Evolutionary conservation across 2,113 vertebrate species (phyloP).

Genomic region (Barbus barbus): DNA sequence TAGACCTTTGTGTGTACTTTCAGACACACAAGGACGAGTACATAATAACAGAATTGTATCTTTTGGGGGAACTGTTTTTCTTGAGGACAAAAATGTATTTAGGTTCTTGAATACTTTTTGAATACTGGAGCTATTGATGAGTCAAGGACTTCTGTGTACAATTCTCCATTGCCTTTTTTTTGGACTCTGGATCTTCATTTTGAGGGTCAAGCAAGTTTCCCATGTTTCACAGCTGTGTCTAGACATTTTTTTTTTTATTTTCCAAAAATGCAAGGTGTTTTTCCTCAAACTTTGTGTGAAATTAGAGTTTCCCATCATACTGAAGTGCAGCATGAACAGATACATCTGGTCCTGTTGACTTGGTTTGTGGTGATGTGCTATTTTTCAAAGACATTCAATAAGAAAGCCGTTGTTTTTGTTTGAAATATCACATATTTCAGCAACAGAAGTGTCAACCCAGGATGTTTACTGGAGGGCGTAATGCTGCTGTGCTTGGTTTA

Average conservation of each 20-base stretch:
- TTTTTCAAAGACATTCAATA: neutral
- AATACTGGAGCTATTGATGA: too few relatives aligned
- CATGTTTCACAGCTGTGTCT: conserved; percentile 13
- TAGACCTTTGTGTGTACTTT: neutral
- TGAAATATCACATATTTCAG: neutral
- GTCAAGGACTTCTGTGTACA: neutral
- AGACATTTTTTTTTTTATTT: neutral
- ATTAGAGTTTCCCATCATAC: neutral
- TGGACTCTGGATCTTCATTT: conserved; percentile 14
- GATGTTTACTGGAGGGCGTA: conserved; percentile 11
- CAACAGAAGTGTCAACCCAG: neutral
- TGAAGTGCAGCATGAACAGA: neutral
- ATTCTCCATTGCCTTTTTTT: neutral
- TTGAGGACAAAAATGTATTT: neutral
- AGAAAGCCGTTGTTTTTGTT: neutral
- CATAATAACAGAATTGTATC: neutral
- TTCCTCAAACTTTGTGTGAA: conserved; percentile 7
- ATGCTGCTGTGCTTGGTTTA: neutral
- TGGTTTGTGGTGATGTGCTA: neutral
- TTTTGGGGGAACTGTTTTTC: neutral
- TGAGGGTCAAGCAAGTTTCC: neutral
- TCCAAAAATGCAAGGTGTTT: neutral
- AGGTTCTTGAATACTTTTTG: too few relatives aligned
- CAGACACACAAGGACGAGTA: neutral
- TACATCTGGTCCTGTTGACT: too few relatives aligned